Conservation (phyloP, 1,140 invertebrate species). For the Homalodisca vitripennis region DNA sequence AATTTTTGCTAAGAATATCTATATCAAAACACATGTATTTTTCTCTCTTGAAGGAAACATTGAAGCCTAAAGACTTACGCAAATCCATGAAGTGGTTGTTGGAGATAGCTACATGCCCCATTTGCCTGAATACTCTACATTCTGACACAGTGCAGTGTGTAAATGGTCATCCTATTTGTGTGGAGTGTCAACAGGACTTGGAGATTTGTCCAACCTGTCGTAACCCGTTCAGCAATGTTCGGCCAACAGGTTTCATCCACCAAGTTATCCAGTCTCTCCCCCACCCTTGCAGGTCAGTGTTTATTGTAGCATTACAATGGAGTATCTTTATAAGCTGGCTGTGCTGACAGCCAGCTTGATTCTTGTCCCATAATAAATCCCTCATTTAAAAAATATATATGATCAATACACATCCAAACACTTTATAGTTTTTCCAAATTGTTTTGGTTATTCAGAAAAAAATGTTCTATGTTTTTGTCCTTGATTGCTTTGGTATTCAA, state of each 20-base stretch:
- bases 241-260: not conserved
- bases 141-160: slow-evolving; percentile 1
- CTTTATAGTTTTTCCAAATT: no score
- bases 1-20: no score
- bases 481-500: no score
- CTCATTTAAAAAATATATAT: no score
- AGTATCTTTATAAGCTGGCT: no score
- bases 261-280: slow-evolving; percentile 3
- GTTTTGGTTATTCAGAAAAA: no score
- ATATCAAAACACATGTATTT: no score
- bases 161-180: not conserved
- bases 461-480: no score
- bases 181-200: not conserved
- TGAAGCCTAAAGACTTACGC: not conserved
- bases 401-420: no score
- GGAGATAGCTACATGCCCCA: not conserved
- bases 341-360: no score
- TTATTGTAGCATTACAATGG: no score
- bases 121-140: not conserved
- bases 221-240: not conserved
- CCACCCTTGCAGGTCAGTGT: slow-evolving; percentile 22
- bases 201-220: not conserved
- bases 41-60: not conserved
- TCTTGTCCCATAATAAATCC: no score
- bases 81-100: not conserved